Percentiles rank a stretch among this genome's conserved stretches.
These are phyloP conservation scores for Rousettus madagascariensis DNA, from an alignment of 2,797 vertebrate species.

Conservation along the genomic window DNA sequence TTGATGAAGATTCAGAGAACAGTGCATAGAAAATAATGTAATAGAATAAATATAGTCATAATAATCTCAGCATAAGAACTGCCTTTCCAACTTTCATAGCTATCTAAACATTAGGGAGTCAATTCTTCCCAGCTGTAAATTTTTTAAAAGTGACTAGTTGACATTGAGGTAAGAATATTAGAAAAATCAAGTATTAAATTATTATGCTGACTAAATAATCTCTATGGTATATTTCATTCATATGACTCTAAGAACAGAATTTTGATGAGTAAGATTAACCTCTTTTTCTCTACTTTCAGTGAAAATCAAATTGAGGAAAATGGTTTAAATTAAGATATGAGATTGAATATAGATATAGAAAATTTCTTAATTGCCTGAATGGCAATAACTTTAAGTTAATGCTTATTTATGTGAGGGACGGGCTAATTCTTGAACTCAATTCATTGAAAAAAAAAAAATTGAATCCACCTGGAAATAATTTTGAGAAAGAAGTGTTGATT, in stretches of 20 bases:
- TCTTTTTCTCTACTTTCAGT: not conserved
- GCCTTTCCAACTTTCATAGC: not conserved
- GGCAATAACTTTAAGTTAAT: not conserved
- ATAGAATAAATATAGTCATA: not conserved
- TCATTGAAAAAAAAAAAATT: not conserved
- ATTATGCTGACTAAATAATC: not conserved
- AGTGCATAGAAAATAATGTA: not conserved
- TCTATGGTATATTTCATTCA: not conserved
- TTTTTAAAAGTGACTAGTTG: not conserved
- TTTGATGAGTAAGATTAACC: constrained; percentile 18
- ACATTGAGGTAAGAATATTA: not conserved
- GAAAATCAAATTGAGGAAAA: not conserved
- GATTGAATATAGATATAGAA: not conserved
- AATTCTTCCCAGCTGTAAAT: not conserved
- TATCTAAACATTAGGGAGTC: not conserved
- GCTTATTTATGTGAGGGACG: not conserved
- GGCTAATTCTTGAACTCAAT: not conserved
- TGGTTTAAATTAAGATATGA: not conserved
- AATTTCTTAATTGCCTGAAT: not conserved
- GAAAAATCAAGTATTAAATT: not conserved
- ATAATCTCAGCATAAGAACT: not conserved
- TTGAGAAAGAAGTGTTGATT: not conserved
- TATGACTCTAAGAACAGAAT: not conserved
- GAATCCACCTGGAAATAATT: not conserved
- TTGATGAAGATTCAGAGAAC: not conserved